Evolutionary conservation across 2,888 invertebrate species (phyloP), one percentile per base, ranked within the genome.

Genomic region (Luperina testacea): DNA sequence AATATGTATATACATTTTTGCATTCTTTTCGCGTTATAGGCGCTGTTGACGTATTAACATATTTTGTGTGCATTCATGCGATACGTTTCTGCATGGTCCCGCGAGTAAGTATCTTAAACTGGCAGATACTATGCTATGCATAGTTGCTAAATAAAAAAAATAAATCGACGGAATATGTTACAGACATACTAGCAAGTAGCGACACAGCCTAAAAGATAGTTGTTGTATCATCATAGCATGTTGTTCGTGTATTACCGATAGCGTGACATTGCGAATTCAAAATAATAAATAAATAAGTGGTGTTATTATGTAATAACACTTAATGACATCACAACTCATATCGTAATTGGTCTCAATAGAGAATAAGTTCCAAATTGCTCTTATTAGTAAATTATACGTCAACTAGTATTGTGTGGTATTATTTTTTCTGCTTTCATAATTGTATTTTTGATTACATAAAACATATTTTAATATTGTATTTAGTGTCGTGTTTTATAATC

Each of bases 291-390:
- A 70, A 74, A 74, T 77, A 80, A 85, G 61, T 77, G 74, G 72
- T 53, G 59, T 15, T 45, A 80, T 84, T 84, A 79, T 6, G 45
- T 42, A 72, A 79, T 82, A 32, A 74, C 72, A 72, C 13, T 48
- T 48, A 48, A 48, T 48, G 15, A 48, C 48, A 48, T 32, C 15
- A 59, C 17, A 27, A 73, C 38, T 67, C 64, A 38, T 73, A 74
- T 57, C 57, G 27, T 74, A 74, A 69, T 79, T 63, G 61, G 80
- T 80, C n/a, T 57, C 32, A 67, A 80, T 80, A 79, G 38, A 57
- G 63, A 73, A 81, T 67, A 27, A 75, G 72, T 63, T 57, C 11
- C 24, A 82, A 80, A 83, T 85, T 85, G 74, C 38, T 83, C 38
- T 63, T 51, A 73, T 85, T 82, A 72, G 32, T 61, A 82, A 38